Conservation (phyloP, 2,113 vertebrate species). For the Lutjanus erythropterus region DNA sequence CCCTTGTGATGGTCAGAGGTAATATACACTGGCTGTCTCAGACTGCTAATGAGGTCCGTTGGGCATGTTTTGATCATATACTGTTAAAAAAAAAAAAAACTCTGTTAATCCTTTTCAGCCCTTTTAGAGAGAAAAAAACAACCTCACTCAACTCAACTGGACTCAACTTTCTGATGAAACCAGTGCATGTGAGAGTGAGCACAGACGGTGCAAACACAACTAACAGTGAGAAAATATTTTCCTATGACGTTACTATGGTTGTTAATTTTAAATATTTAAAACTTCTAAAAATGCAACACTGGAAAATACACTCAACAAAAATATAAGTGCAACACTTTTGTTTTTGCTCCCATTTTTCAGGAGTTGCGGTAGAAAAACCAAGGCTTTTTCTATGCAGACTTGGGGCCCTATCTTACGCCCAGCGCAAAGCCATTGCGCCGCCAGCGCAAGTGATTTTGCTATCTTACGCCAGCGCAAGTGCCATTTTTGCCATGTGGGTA, state of each 20-base stretch:
- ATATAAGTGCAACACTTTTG: too few relatives aligned
- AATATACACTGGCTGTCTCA: slow-evolving; percentile 44
- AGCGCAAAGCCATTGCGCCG: too few relatives aligned
- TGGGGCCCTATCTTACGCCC: too few relatives aligned
- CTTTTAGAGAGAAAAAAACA: slow-evolving; percentile 22
- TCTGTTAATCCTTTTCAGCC: slow-evolving; percentile 43
- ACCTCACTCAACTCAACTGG: neutral
- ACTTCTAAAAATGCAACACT: neutral
- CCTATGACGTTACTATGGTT: neutral
- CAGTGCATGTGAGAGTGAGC: neutral
- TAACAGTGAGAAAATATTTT: neutral
- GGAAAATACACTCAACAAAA: too few relatives aligned
- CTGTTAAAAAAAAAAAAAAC: slow-evolving; percentile 9
- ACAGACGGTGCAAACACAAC: neutral
- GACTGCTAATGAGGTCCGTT: slow-evolving; percentile 75
- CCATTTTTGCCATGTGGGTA: too few relatives aligned
- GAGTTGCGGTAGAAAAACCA: too few relatives aligned
- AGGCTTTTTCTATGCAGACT: too few relatives aligned
- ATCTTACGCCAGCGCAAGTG: too few relatives aligned
- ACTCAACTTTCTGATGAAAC: slow-evolving; percentile 24
- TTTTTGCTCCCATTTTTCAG: too few relatives aligned
- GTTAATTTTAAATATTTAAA: slow-evolving; percentile 15
- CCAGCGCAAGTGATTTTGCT: too few relatives aligned
- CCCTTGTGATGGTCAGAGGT: slow-evolving; percentile 59
- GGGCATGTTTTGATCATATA: slow-evolving; percentile 67